Evolutionary conservation across 2,113 vertebrate species (phyloP).

Genomic region (Oryzias woworae): DNA sequence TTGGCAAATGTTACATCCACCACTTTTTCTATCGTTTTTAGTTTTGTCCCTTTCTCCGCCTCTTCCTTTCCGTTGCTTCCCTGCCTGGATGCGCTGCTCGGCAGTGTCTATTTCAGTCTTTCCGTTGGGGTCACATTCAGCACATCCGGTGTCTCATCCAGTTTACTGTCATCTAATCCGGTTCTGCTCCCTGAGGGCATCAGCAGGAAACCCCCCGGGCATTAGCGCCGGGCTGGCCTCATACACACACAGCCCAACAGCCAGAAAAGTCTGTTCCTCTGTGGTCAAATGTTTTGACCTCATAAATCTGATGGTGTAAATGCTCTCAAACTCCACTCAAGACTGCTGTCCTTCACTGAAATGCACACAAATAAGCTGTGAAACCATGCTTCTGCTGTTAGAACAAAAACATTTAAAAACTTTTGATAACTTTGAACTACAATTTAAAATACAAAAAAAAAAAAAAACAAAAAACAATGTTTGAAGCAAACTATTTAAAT

Average conservation of each 20-base stretch:
- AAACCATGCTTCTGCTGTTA: not conserved
- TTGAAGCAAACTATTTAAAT: no score
- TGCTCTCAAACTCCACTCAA: not conserved
- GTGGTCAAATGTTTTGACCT: constrained; percentile 8
- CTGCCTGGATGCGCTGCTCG: constrained; percentile 69
- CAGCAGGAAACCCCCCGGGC: constrained; percentile 67
- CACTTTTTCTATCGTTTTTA: constrained; percentile 6
- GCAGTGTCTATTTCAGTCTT: constrained; percentile 85
- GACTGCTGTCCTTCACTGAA: not conserved
- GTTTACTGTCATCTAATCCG: constrained; percentile 81
- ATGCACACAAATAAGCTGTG: not conserved
- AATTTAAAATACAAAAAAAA: no score
- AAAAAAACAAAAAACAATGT: no score
- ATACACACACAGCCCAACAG: not conserved
- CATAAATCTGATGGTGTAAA: not conserved
- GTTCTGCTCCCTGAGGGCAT: constrained; percentile 66
- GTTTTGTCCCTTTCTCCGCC: constrained; percentile 22
- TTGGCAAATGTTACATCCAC: not conserved
- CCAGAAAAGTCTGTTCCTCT: not conserved
- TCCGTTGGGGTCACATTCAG: constrained; percentile 82
- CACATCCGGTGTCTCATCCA: constrained; percentile 83
- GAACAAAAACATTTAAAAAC: not conserved
- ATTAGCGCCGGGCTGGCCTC: constrained; percentile 54
- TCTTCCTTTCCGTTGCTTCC: constrained; percentile 21
- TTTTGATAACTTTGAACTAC: no score